A percentile compares a stretch with the other conserved stretches of the same genome.
Conservation (phyloP, 2,797 vertebrate genomes). For the Urocyon cinereoargenteus region DNA sequence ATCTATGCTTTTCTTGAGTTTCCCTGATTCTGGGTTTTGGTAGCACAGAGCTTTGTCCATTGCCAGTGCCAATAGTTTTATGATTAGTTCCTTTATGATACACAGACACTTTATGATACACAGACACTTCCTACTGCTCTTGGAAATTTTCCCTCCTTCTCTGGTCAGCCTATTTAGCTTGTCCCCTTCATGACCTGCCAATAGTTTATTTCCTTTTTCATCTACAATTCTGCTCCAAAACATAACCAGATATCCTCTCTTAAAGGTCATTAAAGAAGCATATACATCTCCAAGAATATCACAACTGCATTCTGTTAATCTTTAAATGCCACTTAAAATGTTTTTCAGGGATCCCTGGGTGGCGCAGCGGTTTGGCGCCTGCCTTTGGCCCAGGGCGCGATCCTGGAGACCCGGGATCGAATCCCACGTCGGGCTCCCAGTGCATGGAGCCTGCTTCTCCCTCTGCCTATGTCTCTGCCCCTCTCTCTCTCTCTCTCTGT, state of each 20-base stretch:
- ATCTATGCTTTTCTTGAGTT: not conserved
- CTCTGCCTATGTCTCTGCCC: too few species aligned
- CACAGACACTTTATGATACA: not conserved
- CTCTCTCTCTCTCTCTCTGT: too few species aligned
- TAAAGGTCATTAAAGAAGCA: not conserved
- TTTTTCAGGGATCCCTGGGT: too few species aligned
- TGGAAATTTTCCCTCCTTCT: not conserved
- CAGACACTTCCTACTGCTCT: not conserved
- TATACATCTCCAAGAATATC: not conserved
- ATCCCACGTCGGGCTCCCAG: too few species aligned
- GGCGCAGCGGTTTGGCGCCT: too few species aligned
- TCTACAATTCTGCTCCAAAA: not conserved
- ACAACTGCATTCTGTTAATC: not conserved
- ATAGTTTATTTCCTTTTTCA: not conserved
- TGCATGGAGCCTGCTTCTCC: too few species aligned
- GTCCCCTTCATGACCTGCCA: not conserved
- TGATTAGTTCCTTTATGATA: not conserved
- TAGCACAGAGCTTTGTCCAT: not conserved
- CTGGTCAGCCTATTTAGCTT: not conserved
- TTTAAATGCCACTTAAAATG: slow-evolving; percentile 31
- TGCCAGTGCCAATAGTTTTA: not conserved
- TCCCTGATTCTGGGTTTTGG: not conserved
- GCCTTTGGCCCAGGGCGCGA: too few species aligned
- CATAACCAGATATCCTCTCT: not conserved
- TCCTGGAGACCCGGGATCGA: too few species aligned